Conservation (phyloP, 2,888 invertebrate genomes). For the Coenonympha glycerion region DNA sequence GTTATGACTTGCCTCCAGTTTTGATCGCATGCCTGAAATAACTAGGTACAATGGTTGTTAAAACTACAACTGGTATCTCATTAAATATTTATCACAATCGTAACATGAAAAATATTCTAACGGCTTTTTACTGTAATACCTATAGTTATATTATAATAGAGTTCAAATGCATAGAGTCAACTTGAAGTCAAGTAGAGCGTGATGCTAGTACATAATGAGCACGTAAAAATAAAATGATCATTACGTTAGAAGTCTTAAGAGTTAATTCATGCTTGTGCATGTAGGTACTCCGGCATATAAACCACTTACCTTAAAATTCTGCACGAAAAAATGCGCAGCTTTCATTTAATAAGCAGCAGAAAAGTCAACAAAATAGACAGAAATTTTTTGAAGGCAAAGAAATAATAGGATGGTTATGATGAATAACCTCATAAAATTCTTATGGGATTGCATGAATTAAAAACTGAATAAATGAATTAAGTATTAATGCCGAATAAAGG, state of each 20-base stretch:
- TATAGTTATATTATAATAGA: no score
- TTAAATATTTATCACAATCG: no score
- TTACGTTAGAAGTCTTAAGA: constrained; percentile 20
- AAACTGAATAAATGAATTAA: constrained; percentile 3
- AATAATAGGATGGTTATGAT: constrained; percentile 21
- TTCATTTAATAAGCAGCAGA: constrained; percentile 24
- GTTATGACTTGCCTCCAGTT: no score
- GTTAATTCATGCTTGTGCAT: constrained; percentile 15
- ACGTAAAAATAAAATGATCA: constrained; percentile 20
- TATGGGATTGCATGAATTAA: constrained; percentile 15
- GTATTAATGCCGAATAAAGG: constrained; percentile 3
- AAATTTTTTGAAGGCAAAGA: constrained; percentile 20
- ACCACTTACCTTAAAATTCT: constrained; percentile 27
- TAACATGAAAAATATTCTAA: no score
- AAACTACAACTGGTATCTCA: no score
- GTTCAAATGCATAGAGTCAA: not conserved
- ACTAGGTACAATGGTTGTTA: no score
- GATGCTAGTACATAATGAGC: constrained; percentile 13
- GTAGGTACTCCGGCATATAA: constrained; percentile 18
- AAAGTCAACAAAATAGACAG: constrained; percentile 23
- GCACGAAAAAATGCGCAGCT: constrained; percentile 26
- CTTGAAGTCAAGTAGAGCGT: not conserved
- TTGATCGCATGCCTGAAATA: no score
- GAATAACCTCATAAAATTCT: constrained; percentile 22
- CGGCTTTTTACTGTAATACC: no score